Evolutionary conservation across 2,113 vertebrate species (phyloP), one percentile per base, ranked within the genome.

Genomic region (Cathartes aura): DNA sequence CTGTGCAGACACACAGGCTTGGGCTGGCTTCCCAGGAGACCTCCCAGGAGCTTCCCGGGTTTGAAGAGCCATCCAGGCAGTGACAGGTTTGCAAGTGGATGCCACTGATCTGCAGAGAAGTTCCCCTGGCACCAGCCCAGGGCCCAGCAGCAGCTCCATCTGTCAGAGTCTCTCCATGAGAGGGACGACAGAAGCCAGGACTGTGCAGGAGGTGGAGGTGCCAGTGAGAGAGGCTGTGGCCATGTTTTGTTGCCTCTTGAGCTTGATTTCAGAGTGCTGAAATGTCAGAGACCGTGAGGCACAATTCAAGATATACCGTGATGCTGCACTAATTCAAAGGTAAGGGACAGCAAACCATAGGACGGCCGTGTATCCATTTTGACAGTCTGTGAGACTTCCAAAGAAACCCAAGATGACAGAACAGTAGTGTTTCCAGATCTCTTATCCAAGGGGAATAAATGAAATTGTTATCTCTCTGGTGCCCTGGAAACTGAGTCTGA

Each of bases 121-220:
- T 80, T 42, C 81, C 66, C 8, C 32, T 96, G 96, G 89, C 94
- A 94, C 78, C 40, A 89, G 62, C 70, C 78, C 81, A 88, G 78
- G 50, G 27, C 84, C 29, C 89, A 76, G 82, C 91, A 92, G 45
- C 40, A 93, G 68, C 55, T 82, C 89, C 81, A 80, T 96, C 95
- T 94, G 87, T 85, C 89, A 72, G 47, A 80, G 60, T 52, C 52
- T 75, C 72, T 24, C 56, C 0, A 1, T 47, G 70, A 87, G 48
- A 82, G 52, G 52, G 42, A 70, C 12, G 29, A 8, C 3, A 15
- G 68, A 71, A 91, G 48, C 52, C 67, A 78, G 71, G 38, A 26
- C 48, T 20, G 6, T 0, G 8, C 43, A 42, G 58, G 53, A 76
- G 16, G 7, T 53, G 53, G 38, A 85, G 81, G n/a, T 87, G 66